These are phyloP conservation scores for Acropternis orthonyx DNA, from an alignment of 2,797 vertebrate genomes.

Conservation along the genomic window DNA sequence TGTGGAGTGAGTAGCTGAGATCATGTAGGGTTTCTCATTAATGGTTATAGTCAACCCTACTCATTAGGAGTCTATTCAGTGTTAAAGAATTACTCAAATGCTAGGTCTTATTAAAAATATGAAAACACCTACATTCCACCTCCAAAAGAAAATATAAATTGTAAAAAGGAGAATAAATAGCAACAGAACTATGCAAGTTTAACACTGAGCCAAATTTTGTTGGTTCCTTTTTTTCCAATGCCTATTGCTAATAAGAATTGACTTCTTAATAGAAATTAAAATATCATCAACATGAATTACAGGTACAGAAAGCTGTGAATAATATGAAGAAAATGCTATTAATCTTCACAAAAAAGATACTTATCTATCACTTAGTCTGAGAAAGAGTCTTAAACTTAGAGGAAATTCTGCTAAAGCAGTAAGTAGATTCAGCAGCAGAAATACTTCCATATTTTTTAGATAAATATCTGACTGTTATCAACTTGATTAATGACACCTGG, in stretches of 20 bases:
- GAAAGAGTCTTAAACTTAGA: slow-evolving; percentile 37
- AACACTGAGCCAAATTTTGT: neutral
- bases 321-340: slow-evolving; percentile 59
- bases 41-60: neutral
- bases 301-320: slow-evolving; percentile 56
- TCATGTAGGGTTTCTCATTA: neutral
- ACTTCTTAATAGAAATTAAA: slow-evolving; percentile 67
- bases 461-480: slow-evolving; percentile 9
- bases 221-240: slow-evolving; percentile 30
- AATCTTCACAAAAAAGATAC: slow-evolving; percentile 55
- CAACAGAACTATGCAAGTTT: neutral
- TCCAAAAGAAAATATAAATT: neutral
- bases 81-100: neutral
- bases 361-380: slow-evolving; percentile 33
- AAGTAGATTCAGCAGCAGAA: slow-evolving; percentile 37
- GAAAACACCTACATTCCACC: neutral
- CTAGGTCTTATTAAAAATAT: neutral
- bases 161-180: neutral
- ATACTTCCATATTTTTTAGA: slow-evolving; percentile 29
- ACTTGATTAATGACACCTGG: neutral
- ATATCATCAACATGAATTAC: slow-evolving; percentile 78
- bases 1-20: neutral
- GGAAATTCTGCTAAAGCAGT: slow-evolving; percentile 47
- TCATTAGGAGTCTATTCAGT: neutral
- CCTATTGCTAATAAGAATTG: slow-evolving; percentile 49